Base-by-base conservation (phyloP, 2,797 vertebrate species). In the Cossypha caffra region DNA sequence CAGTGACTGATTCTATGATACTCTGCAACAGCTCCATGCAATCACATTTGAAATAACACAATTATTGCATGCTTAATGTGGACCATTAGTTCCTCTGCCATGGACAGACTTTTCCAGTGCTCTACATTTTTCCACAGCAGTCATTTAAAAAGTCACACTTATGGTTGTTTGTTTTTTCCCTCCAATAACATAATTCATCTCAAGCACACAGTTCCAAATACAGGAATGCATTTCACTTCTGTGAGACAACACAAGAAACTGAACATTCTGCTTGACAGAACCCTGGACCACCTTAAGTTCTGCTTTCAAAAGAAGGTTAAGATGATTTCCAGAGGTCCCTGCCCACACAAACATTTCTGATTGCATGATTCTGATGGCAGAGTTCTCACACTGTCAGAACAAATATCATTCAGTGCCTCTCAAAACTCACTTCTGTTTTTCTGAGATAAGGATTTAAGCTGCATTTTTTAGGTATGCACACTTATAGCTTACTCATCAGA, bases 61-160 rank as follows among this genome's bases (percentile, higher is more conserved):
- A 38, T 51, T 57, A 38, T 7, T 64, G 33, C 23, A 63, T 33
- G 23, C 12, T 59, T 50, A 6, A 52, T 24, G 15, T 26, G 18
- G 6, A 67, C 15, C 7, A 15, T 57, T 24, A 35, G 11, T n/a
- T 77, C 29, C 54, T 82, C 55, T 47, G 47, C 45, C 43, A 47
- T 1, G 12, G 37, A 38, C 8, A 62, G 48, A 0, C 0, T 51
- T 63, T 80, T 33, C 29, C 66, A 93, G 40, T 0, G 0, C 40
- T 84, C 43, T 23, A 42, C 1, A 0, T 8, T 2, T 19, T 33
- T 11, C 25, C 48, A 67, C 16, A 89, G 37, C 18, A 28, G 25
- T 16, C 6, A 17, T 14, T 31, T 50, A 31, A 61, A 50, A 52
- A 37, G 29, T 33, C 24, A 18, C 16, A 16, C 4, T 59, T 31